Base-by-base conservation (phyloP, 1,140 invertebrate genomes). In the Belonocnema kinseyi region DNA sequence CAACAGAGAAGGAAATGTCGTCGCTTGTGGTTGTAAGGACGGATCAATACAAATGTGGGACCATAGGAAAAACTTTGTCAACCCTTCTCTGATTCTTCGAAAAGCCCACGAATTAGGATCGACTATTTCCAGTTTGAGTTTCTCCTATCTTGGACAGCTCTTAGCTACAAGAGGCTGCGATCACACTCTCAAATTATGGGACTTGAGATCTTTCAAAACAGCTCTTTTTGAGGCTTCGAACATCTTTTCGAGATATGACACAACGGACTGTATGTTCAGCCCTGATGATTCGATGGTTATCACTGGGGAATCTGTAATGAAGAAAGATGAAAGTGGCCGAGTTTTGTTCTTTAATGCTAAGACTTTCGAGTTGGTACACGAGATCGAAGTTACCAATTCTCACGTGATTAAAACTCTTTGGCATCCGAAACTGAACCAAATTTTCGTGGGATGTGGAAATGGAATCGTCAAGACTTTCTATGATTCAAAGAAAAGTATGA, bases 1-100 rank as follows among this genome's bases (percentile, higher is more conserved):
- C 85, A 97, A 94, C 77, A 92, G 96, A 75, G 98, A 99, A 90
- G 98, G 98, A 0, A 95, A 96, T 75, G 93, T 96, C 0, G 94
- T 99, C 19, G 96, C 96, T 0, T 96, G 96, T 74, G 98, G 95
- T 0, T 99, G 99, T 87, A 93, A 95, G 40, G 99, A 99, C 91
- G 99, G 99, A 2, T 99, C 97, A 0, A 95, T 99, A 82, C 98
- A 99, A 90, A 96, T 99, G 90, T 99, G 98, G 98, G 99, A 99
- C 89, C 95, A 97, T 72, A 93, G 98, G 54, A 95, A 95, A 86
- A 95, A 94, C 84, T 95, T 94, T 82, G 95, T 96, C 0, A 98
- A 97, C 85, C 97, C 97, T 0, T 93, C 95, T 0, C 92, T 95
- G 70, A 89, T 96, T 50, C 91, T 97, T 2, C 92, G 97, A 77